A percentile compares a stretch with the other conserved stretches of the same genome.
Evolutionary conservation across 2,113 vertebrate genomes (phyloP).

Genomic region (Athene noctua): DNA sequence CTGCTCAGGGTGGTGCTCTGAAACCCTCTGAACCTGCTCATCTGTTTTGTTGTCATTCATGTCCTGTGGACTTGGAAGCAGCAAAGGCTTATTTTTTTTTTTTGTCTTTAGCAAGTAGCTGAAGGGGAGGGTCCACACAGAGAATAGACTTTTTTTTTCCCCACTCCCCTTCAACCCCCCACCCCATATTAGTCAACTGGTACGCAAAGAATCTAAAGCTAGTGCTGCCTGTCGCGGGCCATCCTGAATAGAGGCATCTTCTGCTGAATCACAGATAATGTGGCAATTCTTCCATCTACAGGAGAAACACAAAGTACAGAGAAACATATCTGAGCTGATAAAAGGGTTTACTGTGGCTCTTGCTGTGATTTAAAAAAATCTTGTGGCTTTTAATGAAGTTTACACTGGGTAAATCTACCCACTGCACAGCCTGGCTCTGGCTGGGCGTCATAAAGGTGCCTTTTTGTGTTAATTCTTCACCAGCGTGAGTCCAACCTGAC

Average conservation of each 20-base stretch:
- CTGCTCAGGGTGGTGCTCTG: background rate
- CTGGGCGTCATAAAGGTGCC: background rate
- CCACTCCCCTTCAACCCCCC: background rate
- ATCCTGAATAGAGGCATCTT: background rate
- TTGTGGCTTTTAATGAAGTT: background rate
- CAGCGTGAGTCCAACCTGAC: background rate
- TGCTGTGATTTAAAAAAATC: background rate
- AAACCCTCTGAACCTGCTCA: background rate
- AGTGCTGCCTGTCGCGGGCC: background rate
- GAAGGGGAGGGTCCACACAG: background rate
- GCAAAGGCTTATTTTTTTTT: background rate
- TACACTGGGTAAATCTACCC: background rate
- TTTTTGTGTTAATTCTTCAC: background rate
- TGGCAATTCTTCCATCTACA: background rate
- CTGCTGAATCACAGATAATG: background rate
- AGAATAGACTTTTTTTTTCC: background rate
- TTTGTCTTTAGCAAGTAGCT: background rate
- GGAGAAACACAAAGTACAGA: background rate
- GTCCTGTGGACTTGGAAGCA: fast-evolving
- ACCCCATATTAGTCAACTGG: background rate
- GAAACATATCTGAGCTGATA: background rate
- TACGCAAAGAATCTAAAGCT: background rate
- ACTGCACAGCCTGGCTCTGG: background rate
- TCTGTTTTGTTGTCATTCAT: background rate
- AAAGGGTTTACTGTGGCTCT: background rate